Conservation (phyloP, 1,140 invertebrate genomes). For the Lutraria rhynchaena region DNA sequence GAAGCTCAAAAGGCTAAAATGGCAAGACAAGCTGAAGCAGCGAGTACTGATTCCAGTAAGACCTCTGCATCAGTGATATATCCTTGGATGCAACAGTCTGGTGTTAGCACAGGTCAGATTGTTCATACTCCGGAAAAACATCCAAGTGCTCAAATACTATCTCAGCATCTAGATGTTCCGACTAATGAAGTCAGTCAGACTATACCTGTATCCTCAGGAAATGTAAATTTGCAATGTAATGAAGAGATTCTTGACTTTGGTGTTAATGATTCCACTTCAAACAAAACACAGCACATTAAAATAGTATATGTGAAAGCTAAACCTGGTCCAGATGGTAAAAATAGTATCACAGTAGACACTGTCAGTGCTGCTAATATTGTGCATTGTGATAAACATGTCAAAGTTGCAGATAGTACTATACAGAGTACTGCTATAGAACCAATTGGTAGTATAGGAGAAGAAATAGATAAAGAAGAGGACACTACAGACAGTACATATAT, state of each 20-base stretch:
- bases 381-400: background rate
- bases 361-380: background rate
- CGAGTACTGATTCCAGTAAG: background rate
- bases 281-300: constrained; percentile 2
- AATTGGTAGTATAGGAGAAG: no score
- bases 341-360: background rate
- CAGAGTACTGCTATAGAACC: no score
- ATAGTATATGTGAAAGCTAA: constrained; percentile 35
- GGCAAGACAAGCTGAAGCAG: background rate
- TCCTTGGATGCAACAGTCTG: background rate
- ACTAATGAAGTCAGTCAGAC: background rate
- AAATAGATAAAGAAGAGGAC: no score
- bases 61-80: background rate
- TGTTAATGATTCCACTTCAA: background rate
- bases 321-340: background rate
- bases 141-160: background rate
- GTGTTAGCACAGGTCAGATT: background rate
- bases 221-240: background rate
- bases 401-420: background rate
- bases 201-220: no score
- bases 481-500: background rate
- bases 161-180: background rate
- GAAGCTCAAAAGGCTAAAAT: constrained; percentile 8
- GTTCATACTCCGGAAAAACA: constrained; percentile 20
- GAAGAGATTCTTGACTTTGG: background rate